Conservation (phyloP, 2,113 vertebrate genomes). For the Martes martes region DNA sequence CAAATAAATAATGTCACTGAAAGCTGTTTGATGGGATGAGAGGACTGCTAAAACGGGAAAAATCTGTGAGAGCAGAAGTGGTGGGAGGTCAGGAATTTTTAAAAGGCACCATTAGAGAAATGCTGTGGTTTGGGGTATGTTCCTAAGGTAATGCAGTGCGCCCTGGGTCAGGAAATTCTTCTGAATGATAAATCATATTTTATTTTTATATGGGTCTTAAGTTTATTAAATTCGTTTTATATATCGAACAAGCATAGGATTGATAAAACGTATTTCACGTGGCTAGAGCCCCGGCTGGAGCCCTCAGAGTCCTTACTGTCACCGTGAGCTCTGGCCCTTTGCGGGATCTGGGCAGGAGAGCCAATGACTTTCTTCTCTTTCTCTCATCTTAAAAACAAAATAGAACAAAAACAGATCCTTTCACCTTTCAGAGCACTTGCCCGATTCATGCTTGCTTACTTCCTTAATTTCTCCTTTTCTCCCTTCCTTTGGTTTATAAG, state of each 20-base stretch:
- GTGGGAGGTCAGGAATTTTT: constrained; percentile 82
- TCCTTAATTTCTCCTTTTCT: neutral
- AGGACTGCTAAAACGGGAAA: constrained; percentile 47
- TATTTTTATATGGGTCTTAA: constrained; percentile 70
- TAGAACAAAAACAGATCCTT: neutral
- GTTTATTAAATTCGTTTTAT: constrained; percentile 73
- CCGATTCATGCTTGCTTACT: neutral
- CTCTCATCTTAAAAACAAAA: constrained; percentile 5
- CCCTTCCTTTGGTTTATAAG: neutral
- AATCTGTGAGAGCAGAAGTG: constrained; percentile 69
- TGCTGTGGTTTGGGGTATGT: constrained; percentile 76
- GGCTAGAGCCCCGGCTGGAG: neutral
- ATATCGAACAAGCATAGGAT: constrained; percentile 47
- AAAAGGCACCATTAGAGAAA: constrained; percentile 78
- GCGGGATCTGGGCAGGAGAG: neutral
- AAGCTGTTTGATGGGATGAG: constrained; percentile 66
- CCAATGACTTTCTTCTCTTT: neutral
- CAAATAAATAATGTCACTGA: constrained; percentile 68
- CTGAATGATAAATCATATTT: constrained; percentile 81
- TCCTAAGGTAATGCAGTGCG: constrained; percentile 42
- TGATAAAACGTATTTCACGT: constrained; percentile 31
- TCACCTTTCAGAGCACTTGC: neutral
- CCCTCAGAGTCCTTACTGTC: neutral
- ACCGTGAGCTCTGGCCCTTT: neutral
- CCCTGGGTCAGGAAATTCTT: constrained; percentile 77